Evolutionary conservation across 1,140 invertebrate species (phyloP), one percentile per base, ranked within the genome.

Genomic region (Aphelinus atriplicis): DNA sequence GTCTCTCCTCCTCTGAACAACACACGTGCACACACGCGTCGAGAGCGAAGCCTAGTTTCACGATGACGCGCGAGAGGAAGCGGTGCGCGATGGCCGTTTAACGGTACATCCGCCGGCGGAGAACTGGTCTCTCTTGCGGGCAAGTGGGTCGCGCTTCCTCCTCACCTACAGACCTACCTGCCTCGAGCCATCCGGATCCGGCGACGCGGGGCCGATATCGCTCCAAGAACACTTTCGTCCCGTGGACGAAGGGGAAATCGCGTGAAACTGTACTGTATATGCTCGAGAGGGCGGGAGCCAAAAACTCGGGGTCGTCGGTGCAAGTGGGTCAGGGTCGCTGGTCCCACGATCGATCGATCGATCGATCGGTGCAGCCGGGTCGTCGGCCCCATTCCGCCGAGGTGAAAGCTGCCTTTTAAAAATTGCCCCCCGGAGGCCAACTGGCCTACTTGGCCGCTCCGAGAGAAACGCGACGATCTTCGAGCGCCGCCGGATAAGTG

Each of bases 111-210:
- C 65, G 77, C 78, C 69, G 70, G 74, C 75, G 72, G 81, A 78
- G 84, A 87, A 86, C 85, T 84, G 84, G 85, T 83, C 80, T 80
- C 71, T 78, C 72, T 81, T 85, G 82, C 84, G 81, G 82, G 85
- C 79, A 82, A 83, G 79, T 26, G 26, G 26, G 26, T 26, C 81
- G 82, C 79, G 77, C 79, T 85, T 85, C 78, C 79, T 84, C 79
- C 77, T 83, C 83, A 84, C 84, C 83, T 85, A 85, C 81, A 83
- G 83, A 85, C 84, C 83, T 80, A 82, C 81, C 81, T 81, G 83
- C 61, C 46, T 75, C 77, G 66, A 79, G 26, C 26, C 26, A 26
- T 26, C 26, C 26, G 26, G 26, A 26, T 26, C 26, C 26, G 26
- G 0, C 26, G 26, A 26, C 26, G 26, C 26, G 26, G 26, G 26